phyloP scores from a whole-genome alignment of 2,113 vertebrate genomes.

The Neolamprologus longior region DNA sequence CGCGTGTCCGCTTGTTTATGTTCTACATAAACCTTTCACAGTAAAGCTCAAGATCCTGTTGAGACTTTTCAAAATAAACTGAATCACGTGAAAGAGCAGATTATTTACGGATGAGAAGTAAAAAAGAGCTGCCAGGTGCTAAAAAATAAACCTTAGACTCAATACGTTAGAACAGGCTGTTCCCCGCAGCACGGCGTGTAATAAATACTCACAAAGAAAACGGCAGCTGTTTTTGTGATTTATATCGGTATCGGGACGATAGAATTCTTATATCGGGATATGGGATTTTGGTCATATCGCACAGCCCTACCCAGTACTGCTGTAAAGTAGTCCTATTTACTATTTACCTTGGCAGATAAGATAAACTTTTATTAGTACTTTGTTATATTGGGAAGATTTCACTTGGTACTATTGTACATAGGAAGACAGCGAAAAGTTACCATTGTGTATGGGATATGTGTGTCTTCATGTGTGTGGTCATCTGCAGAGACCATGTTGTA shows the following conservation, averaged over 20 bases:
- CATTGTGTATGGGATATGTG: background rate
- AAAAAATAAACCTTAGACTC: background rate
- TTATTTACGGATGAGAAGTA: rapidly evolving
- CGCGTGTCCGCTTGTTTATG: no score
- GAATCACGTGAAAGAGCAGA: no score
- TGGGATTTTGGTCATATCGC: background rate
- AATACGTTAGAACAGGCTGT: background rate
- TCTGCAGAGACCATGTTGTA: background rate
- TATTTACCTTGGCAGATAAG: background rate
- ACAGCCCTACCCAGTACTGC: background rate
- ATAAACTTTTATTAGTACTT: background rate
- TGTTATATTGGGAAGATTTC: background rate
- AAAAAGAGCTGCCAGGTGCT: rapidly evolving
- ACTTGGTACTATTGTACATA: background rate
- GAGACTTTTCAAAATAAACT: background rate
- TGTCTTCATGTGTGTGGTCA: background rate
- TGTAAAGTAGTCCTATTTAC: background rate
- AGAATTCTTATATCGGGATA: background rate
- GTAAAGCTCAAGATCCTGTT: no score
- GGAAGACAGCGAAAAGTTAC: background rate
- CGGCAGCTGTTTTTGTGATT: rapidly evolving
- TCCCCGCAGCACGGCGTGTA: rapidly evolving
- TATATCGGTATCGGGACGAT: background rate
- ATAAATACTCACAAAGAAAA: background rate
- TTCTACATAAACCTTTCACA: no score